These are phyloP conservation scores for Pseudoatta argentina DNA, from an alignment of 1,140 invertebrate genomes.

Conservation along the genomic window DNA sequence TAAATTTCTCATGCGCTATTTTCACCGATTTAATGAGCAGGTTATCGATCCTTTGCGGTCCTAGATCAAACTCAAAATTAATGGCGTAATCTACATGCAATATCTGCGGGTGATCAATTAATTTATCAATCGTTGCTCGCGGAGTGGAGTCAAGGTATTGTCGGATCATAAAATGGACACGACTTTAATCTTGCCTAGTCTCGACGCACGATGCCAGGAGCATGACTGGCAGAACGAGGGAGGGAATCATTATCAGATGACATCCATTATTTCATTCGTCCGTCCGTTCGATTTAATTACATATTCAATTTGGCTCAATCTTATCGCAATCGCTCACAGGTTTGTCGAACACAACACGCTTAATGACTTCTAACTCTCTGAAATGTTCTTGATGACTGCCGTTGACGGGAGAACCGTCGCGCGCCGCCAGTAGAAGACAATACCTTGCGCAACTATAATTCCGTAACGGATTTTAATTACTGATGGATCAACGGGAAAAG, in stretches of 20 bases:
- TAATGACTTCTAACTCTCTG: slow-evolving; percentile 64
- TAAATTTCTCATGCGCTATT: neutral
- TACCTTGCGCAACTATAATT: slow-evolving; percentile 2
- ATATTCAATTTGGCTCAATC: slow-evolving; percentile 76
- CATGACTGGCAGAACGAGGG: slow-evolving; percentile 77
- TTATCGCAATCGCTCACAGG: slow-evolving; percentile 71
- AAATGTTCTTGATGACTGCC: slow-evolving; percentile 14
- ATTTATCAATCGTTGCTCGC: slow-evolving; percentile 74
- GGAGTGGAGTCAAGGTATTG: slow-evolving; percentile 69
- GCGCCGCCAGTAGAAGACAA: slow-evolving; percentile 5
- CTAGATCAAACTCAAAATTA: slow-evolving; percentile 72
- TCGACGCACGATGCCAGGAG: slow-evolving; percentile 66
- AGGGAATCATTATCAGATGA: slow-evolving; percentile 78
- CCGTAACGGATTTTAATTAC: slow-evolving; percentile 29
- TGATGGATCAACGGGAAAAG: slow-evolving; percentile 20
- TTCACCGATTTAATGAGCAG: slow-evolving; percentile 45
- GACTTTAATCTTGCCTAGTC: slow-evolving; percentile 70
- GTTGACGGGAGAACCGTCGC: neutral
- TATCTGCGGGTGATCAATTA: slow-evolving; percentile 81
- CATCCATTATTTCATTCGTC: slow-evolving; percentile 79
- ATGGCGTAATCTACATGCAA: slow-evolving; percentile 64
- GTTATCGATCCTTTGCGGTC: neutral
- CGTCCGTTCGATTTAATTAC: slow-evolving; percentile 78
- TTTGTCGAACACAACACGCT: slow-evolving; percentile 65
- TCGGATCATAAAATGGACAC: slow-evolving; percentile 77